Conservation (phyloP, 2,797 vertebrate genomes). For the Hyperoplus immaculatus region DNA sequence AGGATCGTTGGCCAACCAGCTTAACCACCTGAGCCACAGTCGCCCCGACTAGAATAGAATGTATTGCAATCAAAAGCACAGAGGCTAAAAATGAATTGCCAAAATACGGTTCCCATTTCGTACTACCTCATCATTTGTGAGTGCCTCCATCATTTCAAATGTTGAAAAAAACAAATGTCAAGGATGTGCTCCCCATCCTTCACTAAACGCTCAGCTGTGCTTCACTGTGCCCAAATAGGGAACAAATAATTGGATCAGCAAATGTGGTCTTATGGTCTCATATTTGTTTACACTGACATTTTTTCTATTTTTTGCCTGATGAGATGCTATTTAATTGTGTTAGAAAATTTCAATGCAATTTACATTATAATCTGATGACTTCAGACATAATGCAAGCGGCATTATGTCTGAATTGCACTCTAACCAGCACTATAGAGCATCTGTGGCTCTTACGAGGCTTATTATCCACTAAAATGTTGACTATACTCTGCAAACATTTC, state of each 20-base stretch:
- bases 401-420: slow-evolving; percentile 63
- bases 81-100: too few relatives aligned
- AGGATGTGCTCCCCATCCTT: slow-evolving; percentile 36
- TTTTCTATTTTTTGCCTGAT: slow-evolving; percentile 40
- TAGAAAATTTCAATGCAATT: slow-evolving; percentile 61
- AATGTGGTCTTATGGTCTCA: slow-evolving; percentile 53
- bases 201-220: slow-evolving; percentile 56
- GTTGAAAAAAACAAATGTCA: too few relatives aligned
- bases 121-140: too few relatives aligned
- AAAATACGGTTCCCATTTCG: too few relatives aligned
- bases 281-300: slow-evolving; percentile 56
- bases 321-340: slow-evolving; percentile 66
- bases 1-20: too few relatives aligned
- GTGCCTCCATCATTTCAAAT: too few relatives aligned
- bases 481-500: slow-evolving; percentile 34
- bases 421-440: slow-evolving; percentile 49
- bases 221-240: slow-evolving; percentile 70
- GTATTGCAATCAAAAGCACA: too few relatives aligned
- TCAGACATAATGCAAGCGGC: slow-evolving; percentile 48
- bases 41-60: too few relatives aligned
- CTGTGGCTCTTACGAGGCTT: slow-evolving; percentile 55
- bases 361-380: slow-evolving; percentile 60
- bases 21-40: too few relatives aligned
- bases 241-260: slow-evolving; percentile 77
- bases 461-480: slow-evolving; percentile 55